Conservation (phyloP, 2,888 invertebrate species). For the Fissipunctia ypsillon region DNA sequence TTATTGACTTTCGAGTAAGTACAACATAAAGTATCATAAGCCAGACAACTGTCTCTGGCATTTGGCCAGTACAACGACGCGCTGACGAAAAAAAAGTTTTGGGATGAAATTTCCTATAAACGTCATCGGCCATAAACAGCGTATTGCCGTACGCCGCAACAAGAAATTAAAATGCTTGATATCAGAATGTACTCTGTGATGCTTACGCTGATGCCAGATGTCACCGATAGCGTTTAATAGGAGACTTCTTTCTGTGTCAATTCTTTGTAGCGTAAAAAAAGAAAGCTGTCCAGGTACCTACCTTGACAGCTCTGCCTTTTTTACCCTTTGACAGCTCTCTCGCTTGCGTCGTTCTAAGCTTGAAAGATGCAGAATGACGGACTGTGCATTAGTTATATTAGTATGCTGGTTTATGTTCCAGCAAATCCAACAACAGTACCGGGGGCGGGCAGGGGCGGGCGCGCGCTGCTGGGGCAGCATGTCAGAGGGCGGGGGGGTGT, state of each 20-base stretch:
- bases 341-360: neutral
- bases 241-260: neutral
- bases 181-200: neutral
- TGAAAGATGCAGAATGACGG: neutral
- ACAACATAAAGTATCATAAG: conserved; percentile 33
- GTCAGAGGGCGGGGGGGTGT: conserved; percentile 87
- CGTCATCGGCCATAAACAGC: neutral
- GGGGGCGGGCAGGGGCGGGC: conserved; percentile 79
- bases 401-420: conserved; percentile 69
- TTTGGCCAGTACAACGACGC: conserved; percentile 32
- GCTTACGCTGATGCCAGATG: neutral
- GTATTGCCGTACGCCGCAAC: neutral
- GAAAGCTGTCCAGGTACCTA: neutral
- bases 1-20: conserved; percentile 42
- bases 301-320: neutral
- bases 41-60: conserved; percentile 48
- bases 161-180: neutral
- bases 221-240: neutral
- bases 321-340: neutral
- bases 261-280: neutral
- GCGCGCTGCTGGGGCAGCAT: conserved; percentile 87
- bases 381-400: conserved; percentile 5
- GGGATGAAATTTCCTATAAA: neutral
- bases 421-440: conserved; percentile 88
- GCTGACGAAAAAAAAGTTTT: conserved; percentile 12